phyloP scores from a whole-genome alignment of 2,113 vertebrate species.

The Lanius collurio region DNA sequence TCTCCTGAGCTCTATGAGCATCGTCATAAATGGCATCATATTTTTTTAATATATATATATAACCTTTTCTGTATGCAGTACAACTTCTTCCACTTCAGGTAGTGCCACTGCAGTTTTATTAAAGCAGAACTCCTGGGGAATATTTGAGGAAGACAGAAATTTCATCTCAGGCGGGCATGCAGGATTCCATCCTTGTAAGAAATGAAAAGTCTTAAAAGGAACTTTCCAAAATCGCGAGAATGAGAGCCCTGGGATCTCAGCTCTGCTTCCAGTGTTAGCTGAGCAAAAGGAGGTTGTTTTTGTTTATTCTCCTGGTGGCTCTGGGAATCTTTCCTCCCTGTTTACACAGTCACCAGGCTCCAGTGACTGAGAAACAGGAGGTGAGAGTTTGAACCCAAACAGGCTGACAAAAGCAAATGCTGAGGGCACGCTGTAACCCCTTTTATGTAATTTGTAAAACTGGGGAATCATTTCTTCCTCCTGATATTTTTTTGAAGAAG shows the following conservation, averaged over 20 bases:
- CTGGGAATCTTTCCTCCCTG: neutral
- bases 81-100: conserved; percentile 26
- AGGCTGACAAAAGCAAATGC: neutral
- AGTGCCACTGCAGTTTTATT: conserved; percentile 32
- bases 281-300: neutral
- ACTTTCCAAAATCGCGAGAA: neutral
- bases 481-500: neutral
- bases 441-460: neutral
- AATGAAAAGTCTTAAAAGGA: neutral
- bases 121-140: conserved; percentile 25
- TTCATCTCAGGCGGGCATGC: neutral
- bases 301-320: neutral
- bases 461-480: neutral
- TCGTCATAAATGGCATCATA: conserved; percentile 21
- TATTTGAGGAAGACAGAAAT: conserved; percentile 7
- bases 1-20: conserved; percentile 13
- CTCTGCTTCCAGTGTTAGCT: neutral
- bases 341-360: neutral
- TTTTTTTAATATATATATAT: neutral
- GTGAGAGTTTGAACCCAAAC: neutral
- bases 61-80: conserved; percentile 43
- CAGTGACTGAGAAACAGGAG: neutral
- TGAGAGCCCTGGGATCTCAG: neutral
- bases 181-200: neutral
- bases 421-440: neutral